phyloP scores from a whole-genome alignment of 2,113 vertebrate genomes.

The Sphyrna mokarran region DNA sequence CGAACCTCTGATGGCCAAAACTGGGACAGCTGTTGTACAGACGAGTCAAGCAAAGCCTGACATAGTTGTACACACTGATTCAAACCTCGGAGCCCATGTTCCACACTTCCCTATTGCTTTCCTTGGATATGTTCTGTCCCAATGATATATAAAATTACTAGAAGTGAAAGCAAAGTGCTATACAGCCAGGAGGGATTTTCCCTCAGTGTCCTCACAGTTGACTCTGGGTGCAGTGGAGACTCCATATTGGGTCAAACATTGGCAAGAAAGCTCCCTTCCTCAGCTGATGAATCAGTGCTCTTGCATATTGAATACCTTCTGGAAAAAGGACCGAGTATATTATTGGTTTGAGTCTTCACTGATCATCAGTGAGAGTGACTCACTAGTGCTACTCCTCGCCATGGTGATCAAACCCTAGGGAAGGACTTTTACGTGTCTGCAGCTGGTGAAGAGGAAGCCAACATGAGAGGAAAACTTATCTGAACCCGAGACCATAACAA shows the following conservation, averaged over 20 bases:
- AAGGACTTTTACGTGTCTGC: no score
- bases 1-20: background rate
- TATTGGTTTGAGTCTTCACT: no score
- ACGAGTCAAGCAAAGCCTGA: background rate
- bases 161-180: background rate
- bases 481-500: no score
- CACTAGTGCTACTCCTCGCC: no score
- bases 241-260: background rate
- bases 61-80: background rate
- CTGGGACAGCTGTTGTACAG: background rate
- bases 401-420: no score
- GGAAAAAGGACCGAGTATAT: no score
- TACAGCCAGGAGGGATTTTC: background rate
- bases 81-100: background rate
- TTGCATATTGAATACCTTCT: no score
- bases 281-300: background rate
- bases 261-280: background rate
- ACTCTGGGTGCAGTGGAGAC: background rate
- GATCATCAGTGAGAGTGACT: no score
- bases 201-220: background rate
- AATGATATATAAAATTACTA: background rate
- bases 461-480: no score
- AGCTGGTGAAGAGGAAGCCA: no score
- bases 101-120: background rate
- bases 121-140: background rate